Base-by-base conservation (phyloP, 2,888 invertebrate genomes). In the Drosophila nr. perissopoda region DNA sequence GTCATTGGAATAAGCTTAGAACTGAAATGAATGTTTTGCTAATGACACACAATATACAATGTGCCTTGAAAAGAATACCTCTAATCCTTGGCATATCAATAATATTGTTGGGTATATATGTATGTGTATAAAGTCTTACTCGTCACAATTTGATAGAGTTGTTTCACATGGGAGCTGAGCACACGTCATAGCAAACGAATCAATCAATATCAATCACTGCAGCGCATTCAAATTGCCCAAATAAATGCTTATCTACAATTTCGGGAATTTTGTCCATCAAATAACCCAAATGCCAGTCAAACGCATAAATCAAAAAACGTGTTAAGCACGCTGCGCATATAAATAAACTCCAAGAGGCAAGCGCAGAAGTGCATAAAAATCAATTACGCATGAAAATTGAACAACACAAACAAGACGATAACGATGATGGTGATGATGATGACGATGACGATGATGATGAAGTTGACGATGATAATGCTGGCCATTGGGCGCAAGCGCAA, bases 311-410 rank as follows among this genome's bases (percentile, higher is more conserved):
- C 80, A 71, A 49, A 52, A 66, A 82, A 76, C 82, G 72, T 75
- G 75, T 85, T 88, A 68, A 74, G 82, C 82, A 81, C 84, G 88
- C 84, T 73, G 70, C 61, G 70, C 75, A 75, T 79, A 72, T 79
- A 68, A 89, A 85, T 75, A 70, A 59, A 25, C 16, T 25, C 25
- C 25, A 25, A 29, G 71, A 60, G 25, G 36, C 25, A 16, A 7
- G 31, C 25, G 42, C 21, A 42, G 46, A 76, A 83, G 53, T 87
- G 88, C 88, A 78, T 82, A 53, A 76, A 86, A 88, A 89, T 89
- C 90, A 86, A 86, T 86, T 86, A 88, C 81, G 86, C 90, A 82
- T 89, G 88, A 90, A 85, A 88, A 89, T 70, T 75, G 51, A 75
- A 86, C 57, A 46, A 67, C 53, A 57, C 68, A 21, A 57, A 16